These are phyloP conservation scores for Pterocles orientalis DNA, from an alignment of 2,113 vertebrate genomes.

Conservation along the genomic window DNA sequence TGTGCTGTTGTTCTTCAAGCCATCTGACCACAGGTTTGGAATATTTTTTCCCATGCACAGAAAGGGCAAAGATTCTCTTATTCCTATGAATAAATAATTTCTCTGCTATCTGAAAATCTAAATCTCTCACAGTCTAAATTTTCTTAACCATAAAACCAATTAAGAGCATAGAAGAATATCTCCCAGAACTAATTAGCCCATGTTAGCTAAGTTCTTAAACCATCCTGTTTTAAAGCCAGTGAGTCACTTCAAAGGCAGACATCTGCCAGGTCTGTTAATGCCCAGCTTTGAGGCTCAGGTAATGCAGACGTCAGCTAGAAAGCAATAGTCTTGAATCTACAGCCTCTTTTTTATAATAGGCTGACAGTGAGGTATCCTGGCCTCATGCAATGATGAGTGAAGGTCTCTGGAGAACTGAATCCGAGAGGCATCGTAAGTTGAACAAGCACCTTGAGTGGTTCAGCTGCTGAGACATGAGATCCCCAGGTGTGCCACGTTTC, in stretches of 20 bases:
- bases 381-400: fast-evolving
- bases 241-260: not conserved
- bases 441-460: not conserved
- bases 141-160: not conserved
- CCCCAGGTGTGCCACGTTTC: not conserved
- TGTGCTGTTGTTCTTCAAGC: not conserved
- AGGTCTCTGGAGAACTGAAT: fast-evolving
- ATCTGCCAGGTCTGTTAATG: not conserved
- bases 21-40: not conserved
- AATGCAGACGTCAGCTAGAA: not conserved
- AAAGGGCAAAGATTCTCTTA: not conserved
- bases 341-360: not conserved
- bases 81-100: not conserved
- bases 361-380: not conserved
- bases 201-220: not conserved
- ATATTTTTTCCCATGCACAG: not conserved
- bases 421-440: not conserved
- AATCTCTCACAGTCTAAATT: not conserved
- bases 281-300: not conserved
- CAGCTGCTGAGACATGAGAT: not conserved
- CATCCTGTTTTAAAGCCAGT: not conserved
- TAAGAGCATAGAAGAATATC: not conserved
- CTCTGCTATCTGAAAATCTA: not conserved
- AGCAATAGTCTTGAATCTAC: not conserved
- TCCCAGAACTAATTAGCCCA: not conserved